Conservation (phyloP, 2,797 vertebrate species). For the Peromyscus melanophrys region DNA sequence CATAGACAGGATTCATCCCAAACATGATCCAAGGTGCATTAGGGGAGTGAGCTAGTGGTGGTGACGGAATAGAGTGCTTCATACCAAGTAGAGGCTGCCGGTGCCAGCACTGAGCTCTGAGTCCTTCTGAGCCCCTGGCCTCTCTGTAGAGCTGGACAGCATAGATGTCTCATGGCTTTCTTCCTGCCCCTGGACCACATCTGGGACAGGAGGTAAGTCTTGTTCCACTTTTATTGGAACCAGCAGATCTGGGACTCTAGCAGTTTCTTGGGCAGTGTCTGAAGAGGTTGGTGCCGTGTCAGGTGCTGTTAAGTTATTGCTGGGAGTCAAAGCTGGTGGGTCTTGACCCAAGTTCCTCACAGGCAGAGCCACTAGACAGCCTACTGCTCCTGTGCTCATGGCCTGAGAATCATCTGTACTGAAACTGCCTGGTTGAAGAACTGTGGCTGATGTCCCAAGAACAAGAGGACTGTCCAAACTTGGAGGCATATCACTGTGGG, state of each 20-base stretch:
- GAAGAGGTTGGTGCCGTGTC: constrained; percentile 88
- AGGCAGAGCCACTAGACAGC: constrained; percentile 92
- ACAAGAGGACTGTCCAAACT: constrained; percentile 93
- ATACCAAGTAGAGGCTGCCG: constrained; percentile 94
- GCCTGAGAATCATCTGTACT: constrained; percentile 95
- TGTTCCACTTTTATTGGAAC: constrained; percentile 90
- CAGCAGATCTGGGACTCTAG: constrained; percentile 91
- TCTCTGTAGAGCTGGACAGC: constrained; percentile 91
- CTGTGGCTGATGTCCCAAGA: constrained; percentile 88
- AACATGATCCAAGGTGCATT: constrained; percentile 61
- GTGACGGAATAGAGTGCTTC: constrained; percentile 81
- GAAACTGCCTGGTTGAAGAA: constrained; percentile 94
- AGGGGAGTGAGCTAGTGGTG: constrained; percentile 55
- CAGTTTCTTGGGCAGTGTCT: constrained; percentile 85
- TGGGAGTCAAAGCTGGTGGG: constrained; percentile 91
- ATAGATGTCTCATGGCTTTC: constrained; percentile 93
- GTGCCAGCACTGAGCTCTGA: constrained; percentile 90
- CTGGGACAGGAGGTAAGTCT: constrained; percentile 90
- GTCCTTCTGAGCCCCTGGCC: constrained; percentile 93
- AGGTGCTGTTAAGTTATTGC: constrained; percentile 90
- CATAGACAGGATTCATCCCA: constrained; percentile 32
- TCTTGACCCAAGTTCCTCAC: constrained; percentile 91
- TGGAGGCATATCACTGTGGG: constrained; percentile 91
- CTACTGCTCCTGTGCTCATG: constrained; percentile 93
- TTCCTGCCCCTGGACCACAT: constrained; percentile 91